These are phyloP conservation scores for Rhogogaster chlorosoma DNA, from an alignment of 2,888 invertebrate genomes.

Conservation along the genomic window DNA sequence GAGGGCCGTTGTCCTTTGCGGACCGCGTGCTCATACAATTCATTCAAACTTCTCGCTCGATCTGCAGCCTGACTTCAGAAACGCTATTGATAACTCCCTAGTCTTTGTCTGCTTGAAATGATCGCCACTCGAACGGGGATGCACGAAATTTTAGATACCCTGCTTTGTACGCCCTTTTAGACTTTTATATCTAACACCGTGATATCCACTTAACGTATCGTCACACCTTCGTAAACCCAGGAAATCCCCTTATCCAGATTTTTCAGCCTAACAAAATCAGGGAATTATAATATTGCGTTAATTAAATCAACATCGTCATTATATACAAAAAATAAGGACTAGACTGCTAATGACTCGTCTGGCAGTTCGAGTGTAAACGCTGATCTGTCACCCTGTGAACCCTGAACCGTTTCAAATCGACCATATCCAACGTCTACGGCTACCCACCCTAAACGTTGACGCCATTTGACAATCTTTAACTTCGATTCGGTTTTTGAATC, in stretches of 20 bases:
- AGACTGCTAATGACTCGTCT: not conserved
- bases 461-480: not conserved
- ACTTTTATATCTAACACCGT: not conserved
- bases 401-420: constrained; percentile 25
- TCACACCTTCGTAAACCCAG: not conserved
- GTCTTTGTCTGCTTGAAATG: constrained; percentile 7
- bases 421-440: constrained; percentile 24
- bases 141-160: not conserved
- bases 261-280: not conserved
- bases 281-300: not conserved
- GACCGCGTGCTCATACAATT: constrained; percentile 32
- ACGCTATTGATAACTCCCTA: constrained; percentile 22
- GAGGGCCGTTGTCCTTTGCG: constrained; percentile 30
- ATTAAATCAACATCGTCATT: not conserved
- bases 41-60: constrained; percentile 17
- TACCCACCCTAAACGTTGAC: not conserved
- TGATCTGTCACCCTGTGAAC: not conserved
- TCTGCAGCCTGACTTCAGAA: constrained; percentile 8
- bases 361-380: constrained; percentile 1
- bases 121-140: not conserved
- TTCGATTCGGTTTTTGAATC: not conserved
- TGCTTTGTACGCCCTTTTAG: not conserved
- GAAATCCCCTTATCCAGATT: not conserved
- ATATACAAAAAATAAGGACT: not conserved
- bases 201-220: not conserved